phyloP scores from a whole-genome alignment of 2,888 invertebrate species.

The Clunio marinus region DNA sequence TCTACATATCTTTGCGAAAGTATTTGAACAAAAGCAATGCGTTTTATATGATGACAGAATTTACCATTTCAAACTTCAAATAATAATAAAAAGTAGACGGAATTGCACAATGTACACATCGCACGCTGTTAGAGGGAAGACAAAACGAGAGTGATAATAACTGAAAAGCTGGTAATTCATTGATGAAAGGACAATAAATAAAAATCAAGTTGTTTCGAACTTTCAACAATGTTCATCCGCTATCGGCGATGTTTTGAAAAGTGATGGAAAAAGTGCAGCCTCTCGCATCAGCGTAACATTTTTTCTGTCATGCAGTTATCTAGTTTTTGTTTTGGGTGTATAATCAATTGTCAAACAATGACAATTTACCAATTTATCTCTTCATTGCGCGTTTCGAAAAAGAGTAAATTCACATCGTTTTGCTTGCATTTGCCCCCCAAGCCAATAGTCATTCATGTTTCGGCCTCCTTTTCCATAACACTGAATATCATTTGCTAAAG shows the following conservation, averaged over 20 bases:
- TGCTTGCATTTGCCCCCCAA: constrained; percentile 22
- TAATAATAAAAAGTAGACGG: background rate
- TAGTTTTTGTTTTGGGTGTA: background rate
- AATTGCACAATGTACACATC: background rate
- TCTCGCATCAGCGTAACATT: background rate
- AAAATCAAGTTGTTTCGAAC: constrained; percentile 33
- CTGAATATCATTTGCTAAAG: constrained; percentile 25
- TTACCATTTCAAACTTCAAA: background rate
- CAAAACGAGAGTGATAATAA: constrained; percentile 25
- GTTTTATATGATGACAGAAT: background rate
- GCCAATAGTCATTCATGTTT: constrained; percentile 26
- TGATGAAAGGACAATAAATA: constrained; percentile 38
- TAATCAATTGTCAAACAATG: constrained; percentile 39
- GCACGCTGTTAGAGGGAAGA: background rate
- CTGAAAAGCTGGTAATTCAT: constrained; percentile 34
- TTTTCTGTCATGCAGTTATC: constrained; percentile 18
- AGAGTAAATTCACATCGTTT: constrained; percentile 31
- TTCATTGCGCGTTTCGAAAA: constrained; percentile 16
- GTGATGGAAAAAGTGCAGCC: constrained; percentile 36
- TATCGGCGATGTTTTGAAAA: background rate
- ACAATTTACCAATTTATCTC: constrained; percentile 38
- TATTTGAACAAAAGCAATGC: background rate
- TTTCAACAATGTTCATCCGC: background rate
- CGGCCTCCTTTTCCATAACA: background rate
- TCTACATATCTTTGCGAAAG: background rate